Percentiles rank a stretch among this genome's conserved stretches.
phyloP scores from a whole-genome alignment of 2,113 vertebrate species.

The Apaloderma vittatum region DNA sequence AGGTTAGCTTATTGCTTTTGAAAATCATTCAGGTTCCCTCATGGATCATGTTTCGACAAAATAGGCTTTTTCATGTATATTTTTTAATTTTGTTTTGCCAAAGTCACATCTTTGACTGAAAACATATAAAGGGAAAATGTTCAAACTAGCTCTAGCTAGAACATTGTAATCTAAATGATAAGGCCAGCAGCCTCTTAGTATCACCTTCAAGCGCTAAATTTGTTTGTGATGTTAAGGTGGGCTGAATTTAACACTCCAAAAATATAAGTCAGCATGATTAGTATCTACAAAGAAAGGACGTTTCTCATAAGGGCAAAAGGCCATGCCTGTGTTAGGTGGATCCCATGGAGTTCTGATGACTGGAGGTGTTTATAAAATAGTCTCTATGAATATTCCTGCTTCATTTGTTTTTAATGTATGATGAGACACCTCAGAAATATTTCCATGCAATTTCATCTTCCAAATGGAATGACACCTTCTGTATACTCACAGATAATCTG shows the following conservation, averaged over 20 bases:
- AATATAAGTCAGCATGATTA: not conserved
- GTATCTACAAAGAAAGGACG: not conserved
- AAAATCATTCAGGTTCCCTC: slow-evolving; percentile 22
- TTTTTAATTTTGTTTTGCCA: slow-evolving; percentile 41
- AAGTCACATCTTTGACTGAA: not conserved
- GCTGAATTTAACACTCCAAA: not conserved
- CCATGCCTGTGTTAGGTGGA: not conserved
- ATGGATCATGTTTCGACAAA: slow-evolving; percentile 37
- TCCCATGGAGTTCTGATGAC: not conserved
- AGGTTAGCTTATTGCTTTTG: slow-evolving; percentile 27
- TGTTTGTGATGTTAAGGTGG: not conserved
- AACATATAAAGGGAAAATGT: not conserved
- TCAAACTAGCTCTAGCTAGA: not conserved
- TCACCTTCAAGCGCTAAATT: slow-evolving; percentile 30
- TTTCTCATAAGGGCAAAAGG: not conserved
- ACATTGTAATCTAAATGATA: not conserved
- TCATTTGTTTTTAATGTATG: not conserved
- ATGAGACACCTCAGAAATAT: not conserved
- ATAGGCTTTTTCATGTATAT: not conserved
- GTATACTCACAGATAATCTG: not conserved
- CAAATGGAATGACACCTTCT: not conserved
- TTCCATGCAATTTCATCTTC: not conserved
- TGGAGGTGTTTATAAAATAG: not conserved
- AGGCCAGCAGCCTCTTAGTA: not conserved
- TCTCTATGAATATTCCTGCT: not conserved